Percentiles rank a stretch among this genome's conserved stretches.
Evolutionary conservation across 2,113 vertebrate species (phyloP).

Genomic region (Raphicerus campestris): DNA sequence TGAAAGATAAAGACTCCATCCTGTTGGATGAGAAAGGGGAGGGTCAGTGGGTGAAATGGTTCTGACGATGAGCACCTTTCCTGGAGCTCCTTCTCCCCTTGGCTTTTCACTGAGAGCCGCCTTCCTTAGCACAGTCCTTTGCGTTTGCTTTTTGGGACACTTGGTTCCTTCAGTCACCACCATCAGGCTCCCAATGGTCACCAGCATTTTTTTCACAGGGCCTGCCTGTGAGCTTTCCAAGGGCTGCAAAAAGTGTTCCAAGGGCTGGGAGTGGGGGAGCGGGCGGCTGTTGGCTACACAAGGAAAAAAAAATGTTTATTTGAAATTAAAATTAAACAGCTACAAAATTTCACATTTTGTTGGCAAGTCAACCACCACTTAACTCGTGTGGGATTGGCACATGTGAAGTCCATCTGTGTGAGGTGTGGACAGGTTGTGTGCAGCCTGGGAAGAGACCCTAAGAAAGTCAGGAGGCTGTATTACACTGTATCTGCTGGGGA

Average conservation of each 20-base stretch:
- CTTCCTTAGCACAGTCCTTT: neutral
- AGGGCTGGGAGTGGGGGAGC: neutral
- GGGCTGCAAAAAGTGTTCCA: neutral
- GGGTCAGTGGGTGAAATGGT: neutral
- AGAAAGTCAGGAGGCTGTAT: neutral
- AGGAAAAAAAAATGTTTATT: neutral
- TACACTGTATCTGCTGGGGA: neutral
- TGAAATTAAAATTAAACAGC: neutral
- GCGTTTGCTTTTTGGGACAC: neutral
- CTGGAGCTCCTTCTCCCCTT: neutral
- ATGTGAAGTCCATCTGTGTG: neutral
- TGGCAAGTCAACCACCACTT: neutral
- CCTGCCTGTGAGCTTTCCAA: neutral
- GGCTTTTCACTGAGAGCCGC: neutral
- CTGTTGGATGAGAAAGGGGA: neutral
- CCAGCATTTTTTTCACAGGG: neutral
- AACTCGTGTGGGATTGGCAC: neutral
- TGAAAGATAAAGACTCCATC: neutral
- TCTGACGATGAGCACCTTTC: fast-evolving
- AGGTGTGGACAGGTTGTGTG: neutral
- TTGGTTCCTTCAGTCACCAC: neutral
- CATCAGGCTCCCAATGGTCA: neutral
- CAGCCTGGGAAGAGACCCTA: neutral
- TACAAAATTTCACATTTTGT: neutral
- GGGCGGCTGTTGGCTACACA: neutral